Conservation (phyloP, 2,888 invertebrate species). For the Hirudinaria manillensis region DNA sequence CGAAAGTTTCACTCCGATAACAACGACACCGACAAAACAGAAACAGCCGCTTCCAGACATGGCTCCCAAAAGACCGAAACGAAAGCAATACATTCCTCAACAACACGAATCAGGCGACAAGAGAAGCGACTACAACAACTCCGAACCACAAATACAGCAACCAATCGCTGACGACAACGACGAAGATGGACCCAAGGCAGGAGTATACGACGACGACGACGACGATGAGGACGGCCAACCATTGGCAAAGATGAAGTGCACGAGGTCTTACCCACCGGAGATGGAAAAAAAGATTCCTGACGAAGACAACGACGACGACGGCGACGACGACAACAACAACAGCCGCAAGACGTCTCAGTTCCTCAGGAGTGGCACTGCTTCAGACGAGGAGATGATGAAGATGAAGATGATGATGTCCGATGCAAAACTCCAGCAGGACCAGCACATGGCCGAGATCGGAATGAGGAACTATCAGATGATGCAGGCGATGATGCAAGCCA, state of each 20-base stretch:
- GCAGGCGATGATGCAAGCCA: too few relatives aligned
- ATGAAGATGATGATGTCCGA: not conserved
- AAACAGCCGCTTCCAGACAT: too few relatives aligned
- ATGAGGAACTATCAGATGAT: too few relatives aligned
- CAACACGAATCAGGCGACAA: conserved; percentile 62
- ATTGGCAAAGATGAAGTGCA: not conserved
- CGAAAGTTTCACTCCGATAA: too few relatives aligned
- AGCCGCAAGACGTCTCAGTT: too few relatives aligned
- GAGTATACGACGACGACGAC: not conserved
- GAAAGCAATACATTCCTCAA: conserved; percentile 89
- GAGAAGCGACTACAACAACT: conserved; percentile 43
- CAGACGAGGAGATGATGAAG: conserved; percentile 12
- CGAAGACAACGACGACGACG: conserved; percentile 9
- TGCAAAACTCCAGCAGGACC: too few relatives aligned
- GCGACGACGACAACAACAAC: conserved; percentile 4
- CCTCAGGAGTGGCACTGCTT: too few relatives aligned
- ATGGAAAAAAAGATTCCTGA: not conserved
- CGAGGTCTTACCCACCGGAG: not conserved
- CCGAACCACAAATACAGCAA: too few relatives aligned
- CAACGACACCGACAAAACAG: too few relatives aligned
- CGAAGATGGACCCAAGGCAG: not conserved
- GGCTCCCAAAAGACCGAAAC: conserved; percentile 58
- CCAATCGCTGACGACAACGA: not conserved
- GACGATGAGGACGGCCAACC: not conserved
- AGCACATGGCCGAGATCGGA: too few relatives aligned